These are phyloP conservation scores for Catharus fuscescens DNA, from an alignment of 2,113 vertebrate genomes.

Conservation along the genomic window DNA sequence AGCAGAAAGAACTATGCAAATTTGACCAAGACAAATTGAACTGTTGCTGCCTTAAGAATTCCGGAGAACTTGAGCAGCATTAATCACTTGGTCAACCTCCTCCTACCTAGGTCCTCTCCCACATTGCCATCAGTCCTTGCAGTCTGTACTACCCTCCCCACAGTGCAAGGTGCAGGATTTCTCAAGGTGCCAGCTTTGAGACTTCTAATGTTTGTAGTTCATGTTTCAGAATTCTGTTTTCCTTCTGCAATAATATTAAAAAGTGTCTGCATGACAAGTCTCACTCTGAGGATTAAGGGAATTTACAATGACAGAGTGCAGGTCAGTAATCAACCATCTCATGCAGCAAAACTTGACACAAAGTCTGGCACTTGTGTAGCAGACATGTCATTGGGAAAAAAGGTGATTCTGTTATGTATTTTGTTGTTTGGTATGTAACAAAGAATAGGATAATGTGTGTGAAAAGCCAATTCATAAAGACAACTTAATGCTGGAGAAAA, in stretches of 20 bases:
- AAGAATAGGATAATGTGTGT: background rate
- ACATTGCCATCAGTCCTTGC: background rate
- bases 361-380: background rate
- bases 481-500: background rate
- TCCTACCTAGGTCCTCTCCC: background rate
- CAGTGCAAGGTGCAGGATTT: background rate
- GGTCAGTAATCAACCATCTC: background rate
- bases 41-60: background rate
- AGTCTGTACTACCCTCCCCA: background rate
- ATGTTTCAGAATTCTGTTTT: background rate
- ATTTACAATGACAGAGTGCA: background rate
- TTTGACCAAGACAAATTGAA: background rate
- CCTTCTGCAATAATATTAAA: background rate
- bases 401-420: rapidly evolving
- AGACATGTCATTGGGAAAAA: background rate
- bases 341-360: background rate
- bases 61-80: background rate
- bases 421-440: background rate
- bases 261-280: background rate
- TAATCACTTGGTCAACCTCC: background rate
- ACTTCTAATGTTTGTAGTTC: background rate
- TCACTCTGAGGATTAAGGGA: background rate
- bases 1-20: background rate
- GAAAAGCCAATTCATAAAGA: background rate
- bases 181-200: background rate